Base-by-base conservation (phyloP, 2,113 vertebrate genomes). In the Dasyornis broadbenti region DNA sequence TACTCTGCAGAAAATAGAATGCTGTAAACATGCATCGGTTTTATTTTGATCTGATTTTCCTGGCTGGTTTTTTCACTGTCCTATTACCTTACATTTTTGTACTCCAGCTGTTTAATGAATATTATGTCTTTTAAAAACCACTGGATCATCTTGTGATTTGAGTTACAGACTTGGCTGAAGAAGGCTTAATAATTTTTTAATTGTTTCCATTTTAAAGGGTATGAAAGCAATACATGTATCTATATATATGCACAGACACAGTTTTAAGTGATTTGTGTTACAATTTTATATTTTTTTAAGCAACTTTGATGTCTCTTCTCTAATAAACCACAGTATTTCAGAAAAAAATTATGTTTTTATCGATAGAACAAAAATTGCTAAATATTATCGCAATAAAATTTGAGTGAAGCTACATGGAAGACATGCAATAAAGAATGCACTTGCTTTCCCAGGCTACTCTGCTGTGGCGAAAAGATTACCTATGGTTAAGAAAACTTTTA, bases 401-500 rank as follows among this genome's bases (percentile, higher is more conserved):
- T 69, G 18, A 85, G 42, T 88, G 72, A 80, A 94, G 31, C 31
- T 64, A 69, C 39, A 82, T 2, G 4, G 16, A 68, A 63, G 26
- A 24, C 27, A 63, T 4, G 2, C 44, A 73, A 57, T 60, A 49
- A 89, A 82, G 30, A 77, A 92, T 9, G 6, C 3, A 30, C 52
- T 54, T 88, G 52, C 42, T 95, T 82, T 71, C 80, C 81, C 20
- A 52, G 39, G 66, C 31, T 77, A 60, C 45, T 71, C 71, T 4
- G 4, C 82, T 88, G 68, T 65, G 71, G 47, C 76, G 68, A 66
- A 86, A 94, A 81, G 54, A 87, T 53, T 82, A 87, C 63, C 79
- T 57, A 35, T 49, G 56, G 64, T 93, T 93, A 83, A 90, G 64
- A 81, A 95, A 97, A 92, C 82, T 95, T 96, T 8, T 56, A 93